Base-by-base conservation (phyloP, 37 sponge, comb jelly and placozoan genomes). In the Hexactinellida sp. region DNA sequence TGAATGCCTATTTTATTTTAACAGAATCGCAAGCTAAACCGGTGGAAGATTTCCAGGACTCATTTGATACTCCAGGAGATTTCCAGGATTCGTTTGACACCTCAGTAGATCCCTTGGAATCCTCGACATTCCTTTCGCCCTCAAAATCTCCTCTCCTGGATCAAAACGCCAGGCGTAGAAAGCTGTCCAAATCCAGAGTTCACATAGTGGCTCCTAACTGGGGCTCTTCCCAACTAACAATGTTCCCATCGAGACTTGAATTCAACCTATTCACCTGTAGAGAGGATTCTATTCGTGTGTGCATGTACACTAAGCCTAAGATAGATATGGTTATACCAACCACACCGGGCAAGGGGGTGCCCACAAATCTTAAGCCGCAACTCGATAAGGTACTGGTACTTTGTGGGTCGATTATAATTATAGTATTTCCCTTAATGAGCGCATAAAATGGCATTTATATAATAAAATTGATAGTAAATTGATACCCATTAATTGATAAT, bases 291-390 rank as follows among this genome's bases (percentile, higher is more conserved):
- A 63, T 63, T 63, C 25, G 76, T 32, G 76, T 63, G 3, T 63
- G 76, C 13, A 63, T 63, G 76, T 63, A 63, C 76, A 63, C 76
- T 10, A 63, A 63, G 13, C 76, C 76, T 10, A 63, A 63, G 30
- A 63, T 63, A 32, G 76, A 63, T 63, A 63, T 63, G 76, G 13
- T 63, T 63, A 63, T 63, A 63, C 76, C 76, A 10, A 63, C 76
- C 34, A 21, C 76, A 21, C 76, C 76, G 5, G 13, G 30, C 5
- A 63, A 63, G 30, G 76, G 76, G 13, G 34, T n/a, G 21, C 76
- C 30, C 5, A 7, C 13, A 7, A 63, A 63, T 23, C 30, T 63
- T 10, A 63, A 63, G 30, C 76, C 76, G 3, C 76, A 21, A 25
- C 76, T 63, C 3, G 76, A 63, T 7, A 63, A 63, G 76, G 76